A percentile compares a stretch with the other conserved stretches of the same genome.
These are phyloP conservation scores for Hyperoplus lanceolatus DNA, from an alignment of 2,797 vertebrate genomes.

Conservation along the genomic window DNA sequence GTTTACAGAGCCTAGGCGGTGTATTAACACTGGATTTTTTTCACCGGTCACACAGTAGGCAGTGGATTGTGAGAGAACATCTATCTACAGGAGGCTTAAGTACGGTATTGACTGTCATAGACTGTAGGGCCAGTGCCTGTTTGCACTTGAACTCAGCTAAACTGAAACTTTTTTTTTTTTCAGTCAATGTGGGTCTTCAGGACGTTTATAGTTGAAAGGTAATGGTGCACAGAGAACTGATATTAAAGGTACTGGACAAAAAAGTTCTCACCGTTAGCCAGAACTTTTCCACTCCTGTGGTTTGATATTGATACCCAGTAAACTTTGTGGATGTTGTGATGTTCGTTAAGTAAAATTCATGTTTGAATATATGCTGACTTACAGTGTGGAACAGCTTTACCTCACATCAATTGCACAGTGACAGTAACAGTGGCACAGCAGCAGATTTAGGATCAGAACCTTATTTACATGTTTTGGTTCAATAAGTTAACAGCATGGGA, in stretches of 20 bases:
- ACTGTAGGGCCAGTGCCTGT: neutral
- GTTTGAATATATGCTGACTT: conserved; percentile 9
- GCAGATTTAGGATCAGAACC: neutral
- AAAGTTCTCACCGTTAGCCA: neutral
- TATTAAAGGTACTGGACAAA: neutral
- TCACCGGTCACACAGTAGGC: too few relatives aligned
- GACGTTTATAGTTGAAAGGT: neutral
- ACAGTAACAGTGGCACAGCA: neutral
- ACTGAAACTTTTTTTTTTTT: neutral
- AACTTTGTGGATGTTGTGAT: neutral
- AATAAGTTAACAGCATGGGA: neutral
- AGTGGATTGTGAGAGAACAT: too few relatives aligned
- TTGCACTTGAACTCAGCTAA: neutral
- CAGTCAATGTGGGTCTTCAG: neutral
- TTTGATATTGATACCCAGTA: neutral
- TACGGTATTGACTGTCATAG: neutral
- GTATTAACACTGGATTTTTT: too few relatives aligned
- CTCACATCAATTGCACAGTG: neutral
- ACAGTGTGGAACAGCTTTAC: neutral
- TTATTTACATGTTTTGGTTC: neutral
- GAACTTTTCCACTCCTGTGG: neutral
- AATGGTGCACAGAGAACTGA: neutral
- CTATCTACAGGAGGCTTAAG: neutral
- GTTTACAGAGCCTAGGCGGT: too few relatives aligned
- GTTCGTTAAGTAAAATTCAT: neutral